Evolutionary conservation across 2,113 vertebrate species (phyloP).

Genomic region (Asarcornis scutulata): DNA sequence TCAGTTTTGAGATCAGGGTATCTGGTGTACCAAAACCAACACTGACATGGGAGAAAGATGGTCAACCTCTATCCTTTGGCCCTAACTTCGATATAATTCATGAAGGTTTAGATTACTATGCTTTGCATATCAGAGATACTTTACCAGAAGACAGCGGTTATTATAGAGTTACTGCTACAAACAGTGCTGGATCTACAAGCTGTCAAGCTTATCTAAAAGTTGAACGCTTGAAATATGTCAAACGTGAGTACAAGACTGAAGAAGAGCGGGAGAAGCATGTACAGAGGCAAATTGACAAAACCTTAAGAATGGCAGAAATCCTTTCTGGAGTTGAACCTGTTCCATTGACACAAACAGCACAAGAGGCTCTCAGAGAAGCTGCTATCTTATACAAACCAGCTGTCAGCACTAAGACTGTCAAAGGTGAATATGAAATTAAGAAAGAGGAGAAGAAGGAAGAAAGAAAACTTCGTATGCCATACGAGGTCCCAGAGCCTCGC

Average conservation of each 20-base stretch:
- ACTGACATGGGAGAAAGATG: constrained; percentile 97
- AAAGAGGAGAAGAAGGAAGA: constrained; percentile 92
- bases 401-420: constrained; percentile 89
- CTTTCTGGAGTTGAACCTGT: constrained; percentile 84
- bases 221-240: constrained; percentile 87
- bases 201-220: constrained; percentile 95
- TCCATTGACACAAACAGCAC: constrained; percentile 87
- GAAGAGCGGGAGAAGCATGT: constrained; percentile 82
- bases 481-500: constrained; percentile 88
- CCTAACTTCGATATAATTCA: constrained; percentile 94
- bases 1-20: constrained; percentile 96
- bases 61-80: constrained; percentile 88
- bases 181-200: constrained; percentile 94
- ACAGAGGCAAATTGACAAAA: constrained; percentile 89
- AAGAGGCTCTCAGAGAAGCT: constrained; percentile 93
- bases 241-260: constrained; percentile 87
- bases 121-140: constrained; percentile 92
- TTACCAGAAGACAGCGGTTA: constrained; percentile 93
- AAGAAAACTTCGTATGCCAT: constrained; percentile 93
- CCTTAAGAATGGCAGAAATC: constrained; percentile 92
- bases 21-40: constrained; percentile 87
- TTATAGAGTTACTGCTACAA: constrained; percentile 96
- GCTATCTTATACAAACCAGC: constrained; percentile 93
- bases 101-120: constrained; percentile 96
- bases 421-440: constrained; percentile 87